These are phyloP conservation scores for Galemys pyrenaicus DNA, from an alignment of 2,113 vertebrate genomes.

Conservation along the genomic window DNA sequence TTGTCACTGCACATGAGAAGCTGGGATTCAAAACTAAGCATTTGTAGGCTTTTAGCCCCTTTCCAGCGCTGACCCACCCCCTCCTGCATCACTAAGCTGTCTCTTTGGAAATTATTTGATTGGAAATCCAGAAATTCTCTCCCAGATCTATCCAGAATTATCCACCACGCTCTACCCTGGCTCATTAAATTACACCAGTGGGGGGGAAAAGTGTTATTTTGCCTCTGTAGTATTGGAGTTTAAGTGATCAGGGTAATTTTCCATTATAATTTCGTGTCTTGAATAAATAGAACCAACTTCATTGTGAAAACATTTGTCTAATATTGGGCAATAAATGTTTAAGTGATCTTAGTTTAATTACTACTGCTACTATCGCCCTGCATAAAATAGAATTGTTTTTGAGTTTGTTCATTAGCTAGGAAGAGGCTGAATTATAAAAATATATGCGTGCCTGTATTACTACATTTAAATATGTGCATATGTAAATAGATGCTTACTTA, in stretches of 20 bases:
- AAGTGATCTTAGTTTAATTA: conserved; percentile 54
- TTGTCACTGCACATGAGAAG: fast-evolving
- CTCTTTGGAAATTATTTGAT: not conserved
- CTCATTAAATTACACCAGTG: conserved; percentile 49
- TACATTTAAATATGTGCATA: not conserved
- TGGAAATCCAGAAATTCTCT: not conserved
- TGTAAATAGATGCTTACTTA: conserved; percentile 23
- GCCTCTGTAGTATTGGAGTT: conserved; percentile 12
- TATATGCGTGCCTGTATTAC: not conserved
- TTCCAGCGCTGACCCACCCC: fast-evolving
- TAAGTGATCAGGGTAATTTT: conserved; percentile 63
- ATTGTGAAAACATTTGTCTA: conserved; percentile 39
- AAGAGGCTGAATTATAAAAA: not conserved
- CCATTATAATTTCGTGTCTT: conserved; percentile 57
- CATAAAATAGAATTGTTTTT: conserved; percentile 10
- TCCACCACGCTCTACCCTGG: not conserved
- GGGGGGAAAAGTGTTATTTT: not conserved
- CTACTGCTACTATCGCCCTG: not conserved
- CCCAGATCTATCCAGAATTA: not conserved
- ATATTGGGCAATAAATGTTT: conserved; percentile 12
- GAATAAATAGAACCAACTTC: conserved; percentile 55
- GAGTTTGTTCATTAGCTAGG: not conserved
- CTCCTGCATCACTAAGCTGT: fast-evolving
- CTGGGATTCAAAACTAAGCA: not conserved
- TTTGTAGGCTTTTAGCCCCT: not conserved